Conservation (phyloP, 2,113 vertebrate genomes). For the Syrmaticus mikado region DNA sequence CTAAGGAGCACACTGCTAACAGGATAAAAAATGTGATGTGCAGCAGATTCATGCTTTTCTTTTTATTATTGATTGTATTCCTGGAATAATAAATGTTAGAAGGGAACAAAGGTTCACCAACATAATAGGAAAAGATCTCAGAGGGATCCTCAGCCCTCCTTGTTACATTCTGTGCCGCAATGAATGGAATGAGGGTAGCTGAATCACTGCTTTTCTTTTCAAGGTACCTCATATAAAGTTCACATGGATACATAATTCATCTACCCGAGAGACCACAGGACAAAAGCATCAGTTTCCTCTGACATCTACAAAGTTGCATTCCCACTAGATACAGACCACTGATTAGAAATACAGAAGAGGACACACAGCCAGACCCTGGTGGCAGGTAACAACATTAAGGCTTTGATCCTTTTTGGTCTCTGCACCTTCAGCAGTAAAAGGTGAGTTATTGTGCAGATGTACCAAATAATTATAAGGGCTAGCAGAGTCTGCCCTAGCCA, state of each 20-base stretch:
- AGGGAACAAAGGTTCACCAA: conserved; percentile 30
- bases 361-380: background rate
- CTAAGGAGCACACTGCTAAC: background rate
- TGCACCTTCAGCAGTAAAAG: background rate
- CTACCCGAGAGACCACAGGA: background rate
- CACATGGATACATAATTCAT: background rate
- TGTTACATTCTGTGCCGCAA: background rate
- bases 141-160: background rate
- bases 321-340: background rate
- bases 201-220: background rate
- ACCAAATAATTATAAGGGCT: background rate
- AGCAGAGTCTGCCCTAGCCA: background rate
- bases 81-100: background rate
- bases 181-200: background rate
- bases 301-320: background rate
- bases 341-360: background rate
- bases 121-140: background rate
- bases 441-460: background rate
- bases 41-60: background rate
- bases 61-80: background rate
- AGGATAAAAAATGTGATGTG: background rate
- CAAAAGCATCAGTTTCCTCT: background rate
- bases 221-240: background rate
- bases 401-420: conserved; percentile 13
- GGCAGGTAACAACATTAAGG: background rate